A percentile compares a stretch with the other conserved stretches of the same genome.
Conservation (phyloP, 2,113 vertebrate genomes). For the Neotragus moschatus region DNA sequence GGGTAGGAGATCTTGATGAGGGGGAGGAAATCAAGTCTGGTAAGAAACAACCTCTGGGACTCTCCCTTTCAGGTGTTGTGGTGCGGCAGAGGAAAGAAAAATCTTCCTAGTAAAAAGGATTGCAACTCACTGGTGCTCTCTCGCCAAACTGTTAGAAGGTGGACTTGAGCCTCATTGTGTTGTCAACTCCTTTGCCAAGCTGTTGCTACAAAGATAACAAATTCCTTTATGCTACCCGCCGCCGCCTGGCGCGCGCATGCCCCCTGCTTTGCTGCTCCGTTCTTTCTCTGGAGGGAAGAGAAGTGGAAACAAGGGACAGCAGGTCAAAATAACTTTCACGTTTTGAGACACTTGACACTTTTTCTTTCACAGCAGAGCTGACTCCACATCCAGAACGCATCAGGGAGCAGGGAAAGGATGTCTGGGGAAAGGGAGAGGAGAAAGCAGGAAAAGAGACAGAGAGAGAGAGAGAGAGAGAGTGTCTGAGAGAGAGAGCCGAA, state of each 20-base stretch:
- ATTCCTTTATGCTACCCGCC: background rate
- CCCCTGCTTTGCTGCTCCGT: background rate
- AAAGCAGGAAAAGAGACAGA: background rate
- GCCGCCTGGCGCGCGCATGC: background rate
- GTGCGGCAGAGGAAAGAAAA: fast-evolving
- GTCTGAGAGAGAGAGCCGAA: background rate
- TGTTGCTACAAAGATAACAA: background rate
- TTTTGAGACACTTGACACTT: background rate
- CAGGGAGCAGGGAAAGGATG: background rate
- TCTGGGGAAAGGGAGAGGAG: background rate
- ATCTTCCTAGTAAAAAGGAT: background rate
- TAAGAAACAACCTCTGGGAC: background rate
- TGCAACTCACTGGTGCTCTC: background rate
- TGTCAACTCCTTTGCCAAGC: background rate
- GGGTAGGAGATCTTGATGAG: background rate
- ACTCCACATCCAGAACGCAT: background rate
- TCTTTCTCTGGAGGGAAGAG: background rate
- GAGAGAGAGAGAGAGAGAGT: too few species aligned
- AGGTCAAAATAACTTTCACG: background rate
- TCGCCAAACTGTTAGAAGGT: background rate
- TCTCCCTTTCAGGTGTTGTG: background rate
- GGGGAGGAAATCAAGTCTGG: background rate
- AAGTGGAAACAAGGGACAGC: background rate
- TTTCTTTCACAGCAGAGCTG: background rate
- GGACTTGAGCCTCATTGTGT: background rate